Percentiles rank a stretch among this genome's conserved stretches.
These are phyloP conservation scores for Corythornis cristatus DNA, from an alignment of 2,113 vertebrate genomes.

Conservation along the genomic window DNA sequence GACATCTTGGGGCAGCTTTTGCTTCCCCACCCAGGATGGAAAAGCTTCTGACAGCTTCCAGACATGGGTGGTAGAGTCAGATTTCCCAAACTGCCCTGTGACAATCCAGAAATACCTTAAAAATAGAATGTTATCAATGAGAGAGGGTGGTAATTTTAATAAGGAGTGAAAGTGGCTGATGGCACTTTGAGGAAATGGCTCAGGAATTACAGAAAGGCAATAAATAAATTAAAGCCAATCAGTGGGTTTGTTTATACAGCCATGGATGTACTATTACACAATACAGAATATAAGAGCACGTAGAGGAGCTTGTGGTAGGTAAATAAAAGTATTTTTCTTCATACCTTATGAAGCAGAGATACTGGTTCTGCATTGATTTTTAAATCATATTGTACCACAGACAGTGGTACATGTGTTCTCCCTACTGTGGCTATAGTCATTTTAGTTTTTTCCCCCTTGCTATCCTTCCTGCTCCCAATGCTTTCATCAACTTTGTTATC, in stretches of 20 bases:
- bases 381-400: background rate
- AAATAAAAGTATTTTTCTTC: background rate
- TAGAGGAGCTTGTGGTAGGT: background rate
- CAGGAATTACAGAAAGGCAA: background rate
- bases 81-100: background rate
- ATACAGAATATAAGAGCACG: background rate
- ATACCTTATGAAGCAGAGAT: background rate
- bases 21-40: background rate
- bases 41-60: background rate
- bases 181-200: background rate
- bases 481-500: background rate
- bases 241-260: background rate
- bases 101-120: background rate
- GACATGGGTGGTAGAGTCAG: background rate
- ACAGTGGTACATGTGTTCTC: background rate
- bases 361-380: background rate
- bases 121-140: background rate
- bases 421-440: background rate
- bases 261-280: background rate
- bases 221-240: background rate
- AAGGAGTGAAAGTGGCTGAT: background rate
- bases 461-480: background rate
- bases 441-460: background rate
- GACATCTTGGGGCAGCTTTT: background rate
- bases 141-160: background rate